phyloP scores from a whole-genome alignment of 2,888 invertebrate genomes.

The Eurois occulta region DNA sequence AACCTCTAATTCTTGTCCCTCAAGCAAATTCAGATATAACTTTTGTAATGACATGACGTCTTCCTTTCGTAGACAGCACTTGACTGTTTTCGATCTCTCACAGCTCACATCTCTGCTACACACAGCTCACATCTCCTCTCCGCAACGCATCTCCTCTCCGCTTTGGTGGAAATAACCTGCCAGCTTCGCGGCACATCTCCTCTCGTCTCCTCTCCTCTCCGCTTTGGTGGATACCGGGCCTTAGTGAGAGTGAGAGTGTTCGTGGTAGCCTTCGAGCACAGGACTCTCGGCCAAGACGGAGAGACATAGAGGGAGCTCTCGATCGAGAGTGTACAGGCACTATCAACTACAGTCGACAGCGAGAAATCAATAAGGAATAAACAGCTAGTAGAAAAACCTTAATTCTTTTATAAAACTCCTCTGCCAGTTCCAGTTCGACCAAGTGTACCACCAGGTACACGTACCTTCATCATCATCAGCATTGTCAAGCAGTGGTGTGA shows the following conservation, averaged over 20 bases:
- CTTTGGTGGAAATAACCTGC: no score
- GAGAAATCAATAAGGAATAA: background rate
- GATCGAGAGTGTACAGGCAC: background rate
- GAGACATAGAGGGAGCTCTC: background rate
- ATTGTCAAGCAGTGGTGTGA: constrained; percentile 97
- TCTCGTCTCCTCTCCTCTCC: no score
- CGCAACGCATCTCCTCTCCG: no score
- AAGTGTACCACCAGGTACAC: constrained; percentile 6
- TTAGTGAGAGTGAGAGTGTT: background rate
- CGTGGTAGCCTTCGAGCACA: background rate
- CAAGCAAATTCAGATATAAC: no score
- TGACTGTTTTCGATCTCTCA: no score
- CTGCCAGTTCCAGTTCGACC: background rate
- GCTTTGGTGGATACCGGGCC: no score
- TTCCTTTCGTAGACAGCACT: no score
- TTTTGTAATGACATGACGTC: no score
- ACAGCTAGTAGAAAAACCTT: background rate
- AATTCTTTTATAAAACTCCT: background rate
- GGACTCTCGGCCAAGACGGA: background rate
- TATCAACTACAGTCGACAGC: background rate
- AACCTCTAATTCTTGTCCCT: no score
- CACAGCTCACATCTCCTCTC: no score
- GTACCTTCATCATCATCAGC: constrained; percentile 94
- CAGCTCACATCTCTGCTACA: no score
- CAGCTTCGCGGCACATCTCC: no score